Percentiles rank a stretch among this genome's conserved stretches.
Conservation (phyloP, 2,888 invertebrate species). For the Tiliacea aurago region DNA sequence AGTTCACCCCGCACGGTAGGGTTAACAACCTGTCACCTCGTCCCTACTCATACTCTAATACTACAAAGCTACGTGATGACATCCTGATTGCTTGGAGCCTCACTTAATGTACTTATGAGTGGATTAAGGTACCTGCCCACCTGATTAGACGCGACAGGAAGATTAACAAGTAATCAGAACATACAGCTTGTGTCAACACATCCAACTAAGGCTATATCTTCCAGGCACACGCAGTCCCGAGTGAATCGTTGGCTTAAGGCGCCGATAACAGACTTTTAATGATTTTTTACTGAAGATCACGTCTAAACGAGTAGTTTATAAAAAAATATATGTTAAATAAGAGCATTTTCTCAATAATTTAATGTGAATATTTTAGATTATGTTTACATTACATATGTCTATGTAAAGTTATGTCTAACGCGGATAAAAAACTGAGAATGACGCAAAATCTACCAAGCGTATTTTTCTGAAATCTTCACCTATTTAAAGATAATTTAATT, state of each 20-base stretch:
- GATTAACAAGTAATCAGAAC: conserved; percentile 55
- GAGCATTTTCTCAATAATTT: no score
- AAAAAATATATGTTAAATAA: no score
- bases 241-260: conserved; percentile 45
- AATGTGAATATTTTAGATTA: no score
- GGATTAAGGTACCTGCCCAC: conserved; percentile 30
- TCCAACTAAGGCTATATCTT: conserved; percentile 49
- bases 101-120: conserved; percentile 37
- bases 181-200: conserved; percentile 38
- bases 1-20: conserved; percentile 36
- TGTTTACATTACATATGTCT: no score
- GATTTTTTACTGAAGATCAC: no score
- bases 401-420: no score
- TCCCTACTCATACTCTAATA: conserved; percentile 43
- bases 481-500: no score
- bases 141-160: conserved; percentile 42
- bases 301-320: no score
- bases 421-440: no score
- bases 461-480: no score
- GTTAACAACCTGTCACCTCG: conserved; percentile 52
- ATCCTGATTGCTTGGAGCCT: conserved; percentile 39
- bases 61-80: conserved; percentile 50
- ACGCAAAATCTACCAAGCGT: no score
- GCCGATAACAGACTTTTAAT: no score
- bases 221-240: conserved; percentile 20